Evolutionary conservation across 2,888 invertebrate genomes (phyloP).

Genomic region (Pristionchus exspectatus): DNA sequence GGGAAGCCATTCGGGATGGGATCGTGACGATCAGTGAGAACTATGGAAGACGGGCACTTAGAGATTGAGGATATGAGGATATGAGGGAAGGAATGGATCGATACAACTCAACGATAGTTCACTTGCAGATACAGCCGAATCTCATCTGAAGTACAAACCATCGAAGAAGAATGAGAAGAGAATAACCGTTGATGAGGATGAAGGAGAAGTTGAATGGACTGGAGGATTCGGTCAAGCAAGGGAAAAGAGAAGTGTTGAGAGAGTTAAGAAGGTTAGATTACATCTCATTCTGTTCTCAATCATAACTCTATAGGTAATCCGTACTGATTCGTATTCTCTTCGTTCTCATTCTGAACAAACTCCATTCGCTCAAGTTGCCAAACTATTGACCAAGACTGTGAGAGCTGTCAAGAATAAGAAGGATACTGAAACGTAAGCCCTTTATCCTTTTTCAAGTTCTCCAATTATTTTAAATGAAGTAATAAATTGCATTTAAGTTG

Average conservation of each 20-base stretch:
- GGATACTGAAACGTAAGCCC: slow-evolving; percentile 46
- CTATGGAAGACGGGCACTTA: background rate
- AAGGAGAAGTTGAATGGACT: slow-evolving; percentile 64
- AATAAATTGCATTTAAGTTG: slow-evolving; percentile 57
- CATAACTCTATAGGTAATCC: slow-evolving; percentile 55
- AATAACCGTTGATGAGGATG: slow-evolving; percentile 51
- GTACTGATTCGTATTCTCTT: slow-evolving; percentile 61
- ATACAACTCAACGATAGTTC: background rate
- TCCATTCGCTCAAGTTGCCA: slow-evolving; percentile 64
- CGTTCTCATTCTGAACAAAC: slow-evolving; percentile 55
- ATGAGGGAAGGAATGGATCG: background rate
- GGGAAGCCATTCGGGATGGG: slow-evolving; percentile 12
- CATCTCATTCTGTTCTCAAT: background rate
- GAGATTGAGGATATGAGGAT: background rate
- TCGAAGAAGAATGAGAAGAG: slow-evolving; percentile 55
- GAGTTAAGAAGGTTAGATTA: slow-evolving; percentile 38
- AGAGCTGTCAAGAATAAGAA: slow-evolving; percentile 69
- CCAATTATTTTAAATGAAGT: background rate
- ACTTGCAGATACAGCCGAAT: slow-evolving; percentile 52
- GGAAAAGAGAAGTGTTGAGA: slow-evolving; percentile 58
- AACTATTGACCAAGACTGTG: slow-evolving; percentile 65
- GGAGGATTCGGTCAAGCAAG: slow-evolving; percentile 68
- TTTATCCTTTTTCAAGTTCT: background rate
- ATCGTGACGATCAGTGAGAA: background rate
- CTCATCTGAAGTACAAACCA: slow-evolving; percentile 57